Percentiles rank a stretch among this genome's conserved stretches.
phyloP scores from a whole-genome alignment of 2,113 vertebrate species.

The Herpetotheres cachinnans region DNA sequence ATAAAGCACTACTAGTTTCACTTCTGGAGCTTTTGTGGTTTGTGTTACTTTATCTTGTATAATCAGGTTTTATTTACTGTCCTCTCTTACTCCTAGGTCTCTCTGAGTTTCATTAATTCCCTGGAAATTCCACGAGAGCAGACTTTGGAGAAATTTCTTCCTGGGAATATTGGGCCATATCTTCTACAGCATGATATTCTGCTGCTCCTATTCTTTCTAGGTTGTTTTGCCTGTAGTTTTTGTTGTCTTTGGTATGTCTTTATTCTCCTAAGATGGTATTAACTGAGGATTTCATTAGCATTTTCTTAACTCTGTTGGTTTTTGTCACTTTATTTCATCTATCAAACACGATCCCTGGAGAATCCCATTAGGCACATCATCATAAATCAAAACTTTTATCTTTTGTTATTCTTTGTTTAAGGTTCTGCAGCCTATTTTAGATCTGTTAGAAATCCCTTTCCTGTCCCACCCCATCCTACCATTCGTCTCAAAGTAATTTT shows the following conservation, averaged over 20 bases:
- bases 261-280: not conserved
- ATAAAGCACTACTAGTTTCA: not conserved
- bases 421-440: not conserved
- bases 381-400: not conserved
- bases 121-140: not conserved
- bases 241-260: not conserved
- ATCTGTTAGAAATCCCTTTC: not conserved
- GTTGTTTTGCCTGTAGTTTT: not conserved
- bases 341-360: not conserved
- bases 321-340: not conserved
- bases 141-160: not conserved
- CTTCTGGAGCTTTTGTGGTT: not conserved
- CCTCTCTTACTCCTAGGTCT: not conserved
- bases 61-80: not conserved
- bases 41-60: not conserved
- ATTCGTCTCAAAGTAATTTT: not conserved
- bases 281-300: not conserved
- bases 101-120: not conserved
- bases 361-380: not conserved
- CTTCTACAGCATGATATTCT: not conserved
- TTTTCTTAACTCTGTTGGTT: not conserved
- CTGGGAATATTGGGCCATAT: not conserved
- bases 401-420: not conserved
- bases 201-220: not conserved
- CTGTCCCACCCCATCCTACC: not conserved